Evolutionary conservation across 2,113 vertebrate species (phyloP), one percentile per base, ranked within the genome.

Genomic region (Carlito syrichta): DNA sequence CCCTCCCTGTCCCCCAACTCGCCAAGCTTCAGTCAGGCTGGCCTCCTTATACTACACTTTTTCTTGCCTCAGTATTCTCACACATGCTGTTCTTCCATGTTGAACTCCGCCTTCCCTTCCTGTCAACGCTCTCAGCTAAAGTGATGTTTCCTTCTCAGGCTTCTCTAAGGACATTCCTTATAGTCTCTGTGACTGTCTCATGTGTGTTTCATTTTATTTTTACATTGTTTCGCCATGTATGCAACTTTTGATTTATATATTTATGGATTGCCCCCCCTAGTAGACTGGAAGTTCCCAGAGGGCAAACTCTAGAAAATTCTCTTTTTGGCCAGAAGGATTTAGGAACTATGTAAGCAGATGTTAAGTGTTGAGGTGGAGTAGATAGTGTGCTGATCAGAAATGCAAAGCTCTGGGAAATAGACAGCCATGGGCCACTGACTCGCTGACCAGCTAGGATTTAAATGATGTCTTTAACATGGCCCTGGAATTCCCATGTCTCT

Each of bases 311-410:
- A 40, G 48, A 60, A n/a, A 62, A 94, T 97, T 92, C 45, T 86
- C 54, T 90, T 95, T 96, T 94, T 96, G 95, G 85, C 79, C 95
- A 92, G 82, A 69, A 73, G 12, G 23, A 71, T 52, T 66, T 66
- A 79, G 43, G 48, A 79, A 19, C 68, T n/a, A 17, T 71, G 45
- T 73, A 79, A 8, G 43, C 20, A 43, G 56, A 77, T 50, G 27
- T 16, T 56, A 0, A 52, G 6, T 16, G 38, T 71, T 66, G 43
- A 32, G 40, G 48, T 54, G 16, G 13, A 52, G 20, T 69, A n/a
- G 45, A 9, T 35, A 17, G 12, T 40, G 81, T 45, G 73, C 40
- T 62, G 43, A 48, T 17, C 10, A 38, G 25, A 45, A 54, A 14
- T 2, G 1, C 20, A 91, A 8, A 91, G 8, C 58, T 88, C 22